Percentiles rank a stretch among this genome's conserved stretches.
phyloP scores from a whole-genome alignment of 2,888 invertebrate species.

The Allolobophora icterica region DNA sequence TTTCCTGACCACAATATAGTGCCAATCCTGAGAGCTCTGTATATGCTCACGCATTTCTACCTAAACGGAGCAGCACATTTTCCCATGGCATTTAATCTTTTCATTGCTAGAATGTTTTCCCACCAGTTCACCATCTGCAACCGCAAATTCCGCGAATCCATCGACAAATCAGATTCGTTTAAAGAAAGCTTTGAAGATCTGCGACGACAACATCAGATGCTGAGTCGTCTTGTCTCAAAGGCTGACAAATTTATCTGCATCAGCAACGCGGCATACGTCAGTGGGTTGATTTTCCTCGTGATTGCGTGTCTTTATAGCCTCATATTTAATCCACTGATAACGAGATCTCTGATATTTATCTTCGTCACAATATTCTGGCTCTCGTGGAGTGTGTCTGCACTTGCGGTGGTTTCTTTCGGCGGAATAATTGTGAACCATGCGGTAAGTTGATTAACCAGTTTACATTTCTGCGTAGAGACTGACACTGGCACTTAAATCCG shows the following conservation, averaged over 20 bases:
- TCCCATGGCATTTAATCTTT: neutral
- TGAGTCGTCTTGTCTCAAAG: neutral
- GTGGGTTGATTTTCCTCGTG: neutral
- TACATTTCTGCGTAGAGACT: neutral
- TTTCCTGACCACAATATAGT: neutral
- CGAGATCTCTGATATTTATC: neutral
- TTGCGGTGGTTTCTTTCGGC: neutral
- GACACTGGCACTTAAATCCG: neutral
- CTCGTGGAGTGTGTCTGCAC: neutral
- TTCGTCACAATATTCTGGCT: neutral
- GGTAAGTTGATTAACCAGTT: slow-evolving; percentile 9
- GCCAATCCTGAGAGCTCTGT: neutral
- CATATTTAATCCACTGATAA: neutral
- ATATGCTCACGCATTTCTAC: neutral
- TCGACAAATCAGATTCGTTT: neutral
- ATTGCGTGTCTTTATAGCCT: neutral
- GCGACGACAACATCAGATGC: neutral
- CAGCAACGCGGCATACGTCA: neutral
- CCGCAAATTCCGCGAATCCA: neutral
- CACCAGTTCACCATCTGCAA: neutral
- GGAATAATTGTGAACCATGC: slow-evolving; percentile 20
- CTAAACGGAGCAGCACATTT: neutral
- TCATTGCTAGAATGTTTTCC: neutral
- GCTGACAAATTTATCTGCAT: slow-evolving; percentile 7
- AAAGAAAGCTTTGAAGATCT: neutral